Evolutionary conservation across 2,797 vertebrate genomes (phyloP).

Genomic region (Halcyon smyrnensis): DNA sequence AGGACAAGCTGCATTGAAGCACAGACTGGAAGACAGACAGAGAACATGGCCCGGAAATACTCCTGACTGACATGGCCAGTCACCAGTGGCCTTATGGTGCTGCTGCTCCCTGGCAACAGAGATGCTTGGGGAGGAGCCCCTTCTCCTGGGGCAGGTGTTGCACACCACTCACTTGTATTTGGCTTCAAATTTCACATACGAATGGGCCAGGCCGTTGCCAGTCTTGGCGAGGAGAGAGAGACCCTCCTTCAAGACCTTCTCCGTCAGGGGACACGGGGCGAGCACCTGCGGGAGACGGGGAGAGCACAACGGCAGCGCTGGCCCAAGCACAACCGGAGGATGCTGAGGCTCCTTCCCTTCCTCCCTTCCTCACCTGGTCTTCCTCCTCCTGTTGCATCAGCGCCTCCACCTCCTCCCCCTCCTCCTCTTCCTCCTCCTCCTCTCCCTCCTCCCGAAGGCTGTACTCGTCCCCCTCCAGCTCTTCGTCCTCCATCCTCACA

Average conservation of each 20-base stretch:
- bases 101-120: accelerated
- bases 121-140: not conserved
- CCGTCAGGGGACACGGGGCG: constrained; percentile 74
- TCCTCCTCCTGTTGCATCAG: constrained; percentile 6
- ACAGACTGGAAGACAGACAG: not conserved
- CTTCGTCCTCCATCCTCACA: constrained; percentile 71
- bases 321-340: not conserved
- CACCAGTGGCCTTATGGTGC: accelerated
- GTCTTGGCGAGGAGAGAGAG: constrained; percentile 89
- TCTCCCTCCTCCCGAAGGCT: constrained; percentile 25
- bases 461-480: not conserved
- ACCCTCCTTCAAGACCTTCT: constrained; percentile 80
- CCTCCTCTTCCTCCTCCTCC: not conserved
- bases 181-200: constrained; percentile 88
- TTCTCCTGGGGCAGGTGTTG: not conserved
- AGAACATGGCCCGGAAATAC: accelerated
- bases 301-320: not conserved
- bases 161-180: constrained; percentile 82
- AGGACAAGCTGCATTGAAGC: not conserved
- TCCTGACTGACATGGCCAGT: accelerated
- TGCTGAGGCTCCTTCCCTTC: not conserved
- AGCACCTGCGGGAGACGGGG: constrained; percentile 38
- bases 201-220: constrained; percentile 86
- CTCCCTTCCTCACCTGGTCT: not conserved
- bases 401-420: not conserved